These are phyloP conservation scores for Dipodomys ordii DNA, from an alignment of 2,113 vertebrate species.

Conservation along the genomic window DNA sequence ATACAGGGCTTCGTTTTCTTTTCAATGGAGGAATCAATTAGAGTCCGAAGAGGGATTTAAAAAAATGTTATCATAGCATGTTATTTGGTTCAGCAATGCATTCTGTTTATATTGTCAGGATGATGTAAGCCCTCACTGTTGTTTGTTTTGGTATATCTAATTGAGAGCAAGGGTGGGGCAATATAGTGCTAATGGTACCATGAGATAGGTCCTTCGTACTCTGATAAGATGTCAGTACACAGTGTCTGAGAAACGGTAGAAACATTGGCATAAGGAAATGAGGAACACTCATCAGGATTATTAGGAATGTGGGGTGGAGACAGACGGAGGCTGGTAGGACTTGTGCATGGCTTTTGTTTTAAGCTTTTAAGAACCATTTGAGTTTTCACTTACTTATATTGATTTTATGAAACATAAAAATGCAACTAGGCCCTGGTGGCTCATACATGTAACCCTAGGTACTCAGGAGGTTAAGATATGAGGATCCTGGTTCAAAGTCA, in stretches of 20 bases:
- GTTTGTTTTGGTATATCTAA: neutral
- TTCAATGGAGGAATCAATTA: neutral
- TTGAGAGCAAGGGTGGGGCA: neutral
- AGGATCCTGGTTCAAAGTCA: no score
- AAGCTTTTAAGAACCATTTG: slow-evolving; percentile 26
- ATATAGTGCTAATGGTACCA: neutral
- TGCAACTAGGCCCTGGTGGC: no score
- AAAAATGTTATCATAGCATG: neutral
- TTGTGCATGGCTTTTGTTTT: neutral
- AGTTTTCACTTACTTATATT: slow-evolving; percentile 6
- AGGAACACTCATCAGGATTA: neutral
- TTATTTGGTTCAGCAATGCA: slow-evolving; percentile 25
- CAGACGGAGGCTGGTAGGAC: neutral
- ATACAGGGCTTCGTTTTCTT: neutral
- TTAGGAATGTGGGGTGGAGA: neutral
- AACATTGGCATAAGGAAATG: neutral
- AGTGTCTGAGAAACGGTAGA: neutral
- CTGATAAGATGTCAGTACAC: neutral
- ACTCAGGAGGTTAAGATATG: no score
- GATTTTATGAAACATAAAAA: neutral
- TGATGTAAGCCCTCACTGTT: slow-evolving; percentile 45
- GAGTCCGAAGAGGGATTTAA: neutral
- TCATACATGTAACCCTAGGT: no score
- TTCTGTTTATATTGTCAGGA: slow-evolving; percentile 6
- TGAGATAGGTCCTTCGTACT: neutral